Percentiles rank a stretch among this genome's conserved stretches.
Conservation (phyloP, 1,140 invertebrate species). For the Amyelois transitella region DNA sequence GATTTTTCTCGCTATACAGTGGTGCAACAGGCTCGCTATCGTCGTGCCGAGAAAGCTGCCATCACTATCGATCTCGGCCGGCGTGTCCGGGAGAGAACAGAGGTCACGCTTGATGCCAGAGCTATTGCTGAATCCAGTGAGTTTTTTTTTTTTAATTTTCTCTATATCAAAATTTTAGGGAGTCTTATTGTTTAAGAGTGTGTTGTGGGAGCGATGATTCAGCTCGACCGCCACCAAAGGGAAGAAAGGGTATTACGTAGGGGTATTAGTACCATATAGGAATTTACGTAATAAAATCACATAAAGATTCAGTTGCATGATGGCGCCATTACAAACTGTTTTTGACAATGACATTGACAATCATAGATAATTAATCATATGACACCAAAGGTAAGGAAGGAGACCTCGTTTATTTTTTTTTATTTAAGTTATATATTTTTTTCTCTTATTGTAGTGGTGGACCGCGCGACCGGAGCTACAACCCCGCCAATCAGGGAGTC, state of each 20-base stretch:
- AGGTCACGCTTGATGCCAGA: conserved; percentile 19
- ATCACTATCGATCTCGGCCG: conserved; percentile 7
- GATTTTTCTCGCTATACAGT: conserved; percentile 9
- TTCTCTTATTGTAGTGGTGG: conserved; percentile 22
- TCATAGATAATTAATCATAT: too few species aligned
- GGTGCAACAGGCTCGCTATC: conserved; percentile 14
- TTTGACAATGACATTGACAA: too few species aligned
- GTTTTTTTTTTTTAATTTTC: neutral
- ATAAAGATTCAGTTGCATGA: too few species aligned
- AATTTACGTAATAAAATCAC: too few species aligned
- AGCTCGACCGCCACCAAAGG: neutral
- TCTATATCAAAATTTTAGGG: neutral
- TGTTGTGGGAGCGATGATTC: too few species aligned
- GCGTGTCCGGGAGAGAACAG: conserved; percentile 9
- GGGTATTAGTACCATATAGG: too few species aligned
- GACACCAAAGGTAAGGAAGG: too few species aligned
- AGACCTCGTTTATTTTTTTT: too few species aligned
- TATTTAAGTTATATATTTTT: neutral
- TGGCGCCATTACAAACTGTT: too few species aligned
- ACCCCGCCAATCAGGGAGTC: conserved; percentile 10
- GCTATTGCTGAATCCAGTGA: conserved; percentile 6
- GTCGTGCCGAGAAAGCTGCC: neutral
- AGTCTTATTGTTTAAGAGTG: too few species aligned
- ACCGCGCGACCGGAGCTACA: conserved; percentile 26
- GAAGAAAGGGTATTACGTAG: too few species aligned